Conservation (phyloP, 2,797 vertebrate species). For the Sebastes trivittatus region DNA sequence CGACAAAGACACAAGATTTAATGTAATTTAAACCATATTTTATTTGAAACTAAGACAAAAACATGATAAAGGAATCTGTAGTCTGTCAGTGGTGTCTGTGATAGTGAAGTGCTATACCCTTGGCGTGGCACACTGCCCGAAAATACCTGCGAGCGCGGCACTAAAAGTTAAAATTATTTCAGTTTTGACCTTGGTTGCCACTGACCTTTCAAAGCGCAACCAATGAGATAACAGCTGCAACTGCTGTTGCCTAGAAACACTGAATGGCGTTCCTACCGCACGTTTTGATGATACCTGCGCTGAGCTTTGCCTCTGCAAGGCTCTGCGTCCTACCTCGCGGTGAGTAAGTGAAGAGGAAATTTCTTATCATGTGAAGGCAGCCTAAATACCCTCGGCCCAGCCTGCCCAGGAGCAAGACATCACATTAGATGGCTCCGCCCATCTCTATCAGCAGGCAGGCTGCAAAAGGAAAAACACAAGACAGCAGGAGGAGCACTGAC, state of each 20-base stretch:
- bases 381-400: not conserved
- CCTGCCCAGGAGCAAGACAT: not conserved
- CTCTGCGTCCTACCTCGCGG: fast-evolving
- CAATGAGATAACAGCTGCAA: no score
- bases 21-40: not conserved
- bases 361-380: not conserved
- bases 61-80: not conserved
- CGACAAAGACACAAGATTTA: not conserved
- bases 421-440: not conserved
- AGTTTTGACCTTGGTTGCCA: no score
- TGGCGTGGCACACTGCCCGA: no score
- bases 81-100: not conserved
- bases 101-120: not conserved
- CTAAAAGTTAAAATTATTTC: no score
- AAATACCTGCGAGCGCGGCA: fast-evolving
- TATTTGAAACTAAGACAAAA: not conserved
- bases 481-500: not conserved
- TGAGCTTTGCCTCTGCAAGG: no score
- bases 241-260: no score
- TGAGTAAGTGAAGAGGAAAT: no score
- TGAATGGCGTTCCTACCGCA: no score
- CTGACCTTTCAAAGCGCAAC: no score
- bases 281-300: no score
- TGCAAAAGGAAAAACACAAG: not conserved
- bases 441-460: not conserved